Evolutionary conservation across 2,888 invertebrate species (phyloP), one percentile per base, ranked within the genome.

Genomic region (Panopea generosa): DNA sequence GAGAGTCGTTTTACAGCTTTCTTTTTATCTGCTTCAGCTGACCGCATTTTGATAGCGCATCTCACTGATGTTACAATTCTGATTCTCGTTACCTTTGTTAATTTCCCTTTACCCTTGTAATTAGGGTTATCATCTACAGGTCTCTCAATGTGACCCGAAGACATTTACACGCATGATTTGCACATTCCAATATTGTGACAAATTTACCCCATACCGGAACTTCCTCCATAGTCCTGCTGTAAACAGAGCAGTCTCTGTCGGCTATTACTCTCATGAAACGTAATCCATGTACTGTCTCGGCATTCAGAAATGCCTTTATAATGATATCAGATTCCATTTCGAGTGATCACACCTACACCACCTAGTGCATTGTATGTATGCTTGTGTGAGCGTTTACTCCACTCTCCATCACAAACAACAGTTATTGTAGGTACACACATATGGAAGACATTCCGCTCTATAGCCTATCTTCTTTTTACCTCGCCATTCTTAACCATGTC

Each of bases 331-430:
- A 7, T 52, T 77, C 75, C 70, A 79, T 7, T 69, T n/a, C 80
- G 75, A 20, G 77, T 70, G 6, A 84, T 78, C 6, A 82, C 63
- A 3, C 61, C 77, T 20, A 83, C 82, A 18, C 80, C 82, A 11
- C 80, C 82, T 18, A 71, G 29, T 6, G 80, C 81, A 74, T 83
- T 80, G 53, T 82, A 82, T 0, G 70, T 40, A 43, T 83, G 84
- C 60, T 80, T 82, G 26, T 82, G 79, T 0, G 72, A 59, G 9
- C 76, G 22, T 45, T 45, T 45, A 16, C n/a, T 18, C 45, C 45
- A 45, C n/a, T n/a, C 45, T 3, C 77, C 82, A 74, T 83, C 83
- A 47, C 40, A 47, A 6, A 83, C 68, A 0, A 82, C 82, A 16
- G 82, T 78, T 1, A 82, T 72, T 4, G 71, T 66, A 22, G 84